These are phyloP conservation scores for Salminus brasiliensis DNA, from an alignment of 2,113 vertebrate species.

Conservation along the genomic window DNA sequence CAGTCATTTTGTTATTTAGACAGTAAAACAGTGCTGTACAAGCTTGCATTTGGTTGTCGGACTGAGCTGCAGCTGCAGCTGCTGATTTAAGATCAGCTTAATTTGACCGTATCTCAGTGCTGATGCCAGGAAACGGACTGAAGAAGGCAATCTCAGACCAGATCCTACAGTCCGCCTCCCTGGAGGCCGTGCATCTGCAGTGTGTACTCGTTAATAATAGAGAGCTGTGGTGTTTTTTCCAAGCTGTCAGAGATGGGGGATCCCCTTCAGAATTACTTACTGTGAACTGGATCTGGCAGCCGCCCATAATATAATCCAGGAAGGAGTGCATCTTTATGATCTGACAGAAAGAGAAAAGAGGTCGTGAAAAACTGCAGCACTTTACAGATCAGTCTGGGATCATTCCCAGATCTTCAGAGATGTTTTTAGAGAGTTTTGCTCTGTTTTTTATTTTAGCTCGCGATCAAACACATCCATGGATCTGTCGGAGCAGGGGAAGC, in stretches of 20 bases:
- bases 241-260: background rate
- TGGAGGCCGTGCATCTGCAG: background rate
- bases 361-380: background rate
- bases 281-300: conserved; percentile 99
- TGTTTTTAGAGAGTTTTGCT: background rate
- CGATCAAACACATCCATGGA: background rate
- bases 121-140: background rate
- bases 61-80: background rate
- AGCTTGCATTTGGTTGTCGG: background rate
- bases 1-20: too few species aligned
- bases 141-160: background rate
- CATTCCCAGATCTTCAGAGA: background rate
- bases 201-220: background rate
- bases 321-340: conserved; percentile 99
- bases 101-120: background rate
- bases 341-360: conserved; percentile 69
- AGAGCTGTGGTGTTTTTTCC: background rate
- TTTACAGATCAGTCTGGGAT: background rate
- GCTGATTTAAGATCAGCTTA: background rate
- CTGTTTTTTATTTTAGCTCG: background rate
- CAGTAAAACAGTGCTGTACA: background rate
- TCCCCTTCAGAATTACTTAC: conserved; percentile 75
- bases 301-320: conserved; percentile 99
- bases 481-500: background rate
- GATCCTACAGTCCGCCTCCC: background rate